Percentiles rank a stretch among this genome's conserved stretches.
phyloP scores from a whole-genome alignment of 2,113 vertebrate species.

The Ginglymostoma cirratum region DNA sequence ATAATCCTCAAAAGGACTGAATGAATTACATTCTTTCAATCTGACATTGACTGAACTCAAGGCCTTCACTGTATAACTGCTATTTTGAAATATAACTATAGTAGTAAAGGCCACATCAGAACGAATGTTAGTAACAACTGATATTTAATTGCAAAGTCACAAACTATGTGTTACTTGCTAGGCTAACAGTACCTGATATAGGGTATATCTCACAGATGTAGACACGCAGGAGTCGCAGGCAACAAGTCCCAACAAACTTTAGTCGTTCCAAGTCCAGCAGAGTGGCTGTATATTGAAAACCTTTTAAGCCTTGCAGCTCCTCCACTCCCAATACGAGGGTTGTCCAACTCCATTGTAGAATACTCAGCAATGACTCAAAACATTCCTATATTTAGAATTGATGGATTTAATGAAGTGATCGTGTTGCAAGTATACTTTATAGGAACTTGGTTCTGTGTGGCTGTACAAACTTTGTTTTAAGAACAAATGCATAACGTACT shows the following conservation, averaged over 20 bases:
- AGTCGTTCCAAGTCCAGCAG: conserved; percentile 90
- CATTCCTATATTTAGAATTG: conserved; percentile 67
- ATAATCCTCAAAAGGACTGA: not conserved
- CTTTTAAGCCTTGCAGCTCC: conserved; percentile 90
- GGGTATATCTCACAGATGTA: conserved; percentile 98
- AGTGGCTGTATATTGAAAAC: conserved; percentile 95
- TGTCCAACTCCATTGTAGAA: conserved; percentile 98
- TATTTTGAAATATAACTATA: not conserved
- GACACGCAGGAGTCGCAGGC: conserved; percentile 84
- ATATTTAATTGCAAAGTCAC: not conserved
- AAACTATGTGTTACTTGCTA: not conserved
- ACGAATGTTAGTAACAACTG: not conserved
- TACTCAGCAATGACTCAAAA: conserved; percentile 89
- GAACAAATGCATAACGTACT: not conserved
- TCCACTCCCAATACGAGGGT: conserved; percentile 92
- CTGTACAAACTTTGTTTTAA: not conserved
- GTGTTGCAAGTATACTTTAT: not conserved
- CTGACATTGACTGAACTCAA: not conserved
- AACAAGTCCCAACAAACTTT: conserved; percentile 92
- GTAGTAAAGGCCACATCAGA: not conserved
- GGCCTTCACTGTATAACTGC: not conserved
- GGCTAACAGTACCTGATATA: conserved; percentile 71
- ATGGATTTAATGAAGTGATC: not conserved
- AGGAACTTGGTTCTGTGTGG: not conserved
- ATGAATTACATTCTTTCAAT: not conserved